These are phyloP conservation scores for Lutraria rhynchaena DNA, from an alignment of 1,140 invertebrate species.

Conservation along the genomic window DNA sequence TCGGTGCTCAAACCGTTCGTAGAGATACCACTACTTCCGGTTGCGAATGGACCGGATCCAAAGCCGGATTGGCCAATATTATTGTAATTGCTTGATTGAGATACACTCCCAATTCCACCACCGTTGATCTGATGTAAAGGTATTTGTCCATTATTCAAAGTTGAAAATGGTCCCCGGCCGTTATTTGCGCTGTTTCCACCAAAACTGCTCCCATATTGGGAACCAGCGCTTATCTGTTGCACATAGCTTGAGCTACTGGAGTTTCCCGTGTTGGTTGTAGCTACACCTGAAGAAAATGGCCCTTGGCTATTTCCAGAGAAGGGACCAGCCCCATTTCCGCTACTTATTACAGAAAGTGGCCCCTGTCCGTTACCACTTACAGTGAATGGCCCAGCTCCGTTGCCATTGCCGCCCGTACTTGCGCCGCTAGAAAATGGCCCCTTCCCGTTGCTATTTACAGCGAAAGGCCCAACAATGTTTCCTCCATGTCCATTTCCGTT, in stretches of 20 bases:
- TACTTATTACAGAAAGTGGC: neutral
- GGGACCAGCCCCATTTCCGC: neutral
- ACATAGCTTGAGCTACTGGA: too few species aligned
- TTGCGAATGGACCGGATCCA: neutral
- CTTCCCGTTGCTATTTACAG: neutral
- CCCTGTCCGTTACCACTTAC: slow-evolving; percentile 3
- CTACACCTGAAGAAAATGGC: too few species aligned
- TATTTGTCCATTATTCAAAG: too few species aligned
- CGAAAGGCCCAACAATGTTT: neutral
- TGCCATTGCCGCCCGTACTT: neutral
- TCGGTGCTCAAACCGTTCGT: too few species aligned
- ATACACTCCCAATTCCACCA: neutral
- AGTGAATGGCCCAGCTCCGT: slow-evolving; percentile 8
- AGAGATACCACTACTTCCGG: neutral
- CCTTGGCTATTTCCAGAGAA: slow-evolving; percentile 1
- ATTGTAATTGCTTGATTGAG: neutral
- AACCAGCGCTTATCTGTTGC: too few species aligned
- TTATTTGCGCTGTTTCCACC: too few species aligned
- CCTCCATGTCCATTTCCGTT: neutral
- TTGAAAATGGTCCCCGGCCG: too few species aligned
- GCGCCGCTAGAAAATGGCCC: neutral
- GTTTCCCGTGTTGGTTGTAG: too few species aligned
- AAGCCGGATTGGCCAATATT: neutral
- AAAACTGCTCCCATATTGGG: too few species aligned
- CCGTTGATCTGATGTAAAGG: too few species aligned